Evolutionary conservation across 2,797 vertebrate genomes (phyloP).

Genomic region (Triplophysa bombifrons): DNA sequence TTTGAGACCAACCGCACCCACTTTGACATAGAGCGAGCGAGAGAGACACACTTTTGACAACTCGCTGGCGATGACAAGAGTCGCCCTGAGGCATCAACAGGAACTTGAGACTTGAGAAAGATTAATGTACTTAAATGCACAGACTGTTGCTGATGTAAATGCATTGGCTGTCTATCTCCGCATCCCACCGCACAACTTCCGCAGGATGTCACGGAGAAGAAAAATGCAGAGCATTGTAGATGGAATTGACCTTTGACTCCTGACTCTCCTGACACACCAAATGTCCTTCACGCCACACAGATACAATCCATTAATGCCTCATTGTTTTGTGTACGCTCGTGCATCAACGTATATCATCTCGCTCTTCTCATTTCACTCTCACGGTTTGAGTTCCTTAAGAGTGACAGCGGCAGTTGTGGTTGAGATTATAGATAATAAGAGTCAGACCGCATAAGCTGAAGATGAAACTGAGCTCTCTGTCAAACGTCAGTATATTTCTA

Average conservation of each 20-base stretch:
- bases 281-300: conserved; percentile 57
- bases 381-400: conserved; percentile 38
- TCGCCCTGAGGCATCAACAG: conserved; percentile 51
- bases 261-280: conserved; percentile 45
- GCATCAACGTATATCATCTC: conserved; percentile 39
- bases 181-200: conserved; percentile 39
- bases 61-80: conserved; percentile 39
- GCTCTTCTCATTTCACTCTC: conserved; percentile 45
- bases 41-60: conserved; percentile 44
- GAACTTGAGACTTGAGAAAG: conserved; percentile 55
- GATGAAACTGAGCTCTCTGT: conserved; percentile 47
- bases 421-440: conserved; percentile 50
- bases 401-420: conserved; percentile 49
- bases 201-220: conserved; percentile 47
- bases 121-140: conserved; percentile 57
- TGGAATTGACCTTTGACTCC: conserved; percentile 63
- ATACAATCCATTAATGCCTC: conserved; percentile 61
- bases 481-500: conserved; percentile 34
- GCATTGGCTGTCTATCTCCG: conserved; percentile 18
- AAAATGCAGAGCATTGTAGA: conserved; percentile 42
- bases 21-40: conserved; percentile 29
- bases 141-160: conserved; percentile 50
- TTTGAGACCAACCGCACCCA: conserved; percentile 28
- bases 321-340: conserved; percentile 60
- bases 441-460: conserved; percentile 37